Evolutionary conservation across 2,797 vertebrate species (phyloP).

Genomic region (Betta splendens): DNA sequence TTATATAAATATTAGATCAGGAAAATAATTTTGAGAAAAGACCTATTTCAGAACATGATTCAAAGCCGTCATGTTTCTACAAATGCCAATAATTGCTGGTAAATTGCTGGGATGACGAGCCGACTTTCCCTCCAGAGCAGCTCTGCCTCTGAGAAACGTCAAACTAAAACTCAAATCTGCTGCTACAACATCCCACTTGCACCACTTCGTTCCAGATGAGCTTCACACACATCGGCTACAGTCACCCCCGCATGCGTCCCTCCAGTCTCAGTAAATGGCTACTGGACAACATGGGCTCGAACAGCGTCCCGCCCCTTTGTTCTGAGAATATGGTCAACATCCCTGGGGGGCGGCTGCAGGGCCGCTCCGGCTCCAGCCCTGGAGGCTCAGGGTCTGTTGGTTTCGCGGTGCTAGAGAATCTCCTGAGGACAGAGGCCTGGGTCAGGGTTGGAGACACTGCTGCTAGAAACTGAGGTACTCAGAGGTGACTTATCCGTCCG

Average conservation of each 20-base stretch:
- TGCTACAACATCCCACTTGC: conserved; percentile 51
- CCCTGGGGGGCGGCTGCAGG: conserved; percentile 43
- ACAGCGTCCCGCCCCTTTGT: conserved; percentile 14
- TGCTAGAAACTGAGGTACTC: conserved; percentile 79
- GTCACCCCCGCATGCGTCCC: conserved; percentile 11
- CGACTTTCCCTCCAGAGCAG: conserved; percentile 53
- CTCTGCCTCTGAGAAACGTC: conserved; percentile 46
- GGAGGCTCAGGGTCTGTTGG: conserved; percentile 39
- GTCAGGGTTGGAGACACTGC: conserved; percentile 58
- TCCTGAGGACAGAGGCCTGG: conserved; percentile 73
- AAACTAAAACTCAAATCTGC: conserved; percentile 72
- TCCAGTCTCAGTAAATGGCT: conserved; percentile 56
- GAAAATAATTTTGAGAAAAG: too few species aligned
- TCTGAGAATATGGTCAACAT: conserved; percentile 38
- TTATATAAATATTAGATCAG: too few species aligned
- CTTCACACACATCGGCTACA: conserved; percentile 57
- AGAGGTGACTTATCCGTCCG: conserved; percentile 64
- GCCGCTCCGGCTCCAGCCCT: conserved; percentile 36
- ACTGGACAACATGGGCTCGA: conserved; percentile 51
- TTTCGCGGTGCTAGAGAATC: conserved; percentile 55
- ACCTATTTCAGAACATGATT: too few species aligned
- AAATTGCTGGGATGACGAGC: too few species aligned
- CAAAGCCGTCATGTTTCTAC: too few species aligned
- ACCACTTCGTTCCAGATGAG: conserved; percentile 39
- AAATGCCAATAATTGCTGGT: too few species aligned